These are phyloP conservation scores for Candoia aspera DNA, from an alignment of 2,113 vertebrate species.

Conservation along the genomic window DNA sequence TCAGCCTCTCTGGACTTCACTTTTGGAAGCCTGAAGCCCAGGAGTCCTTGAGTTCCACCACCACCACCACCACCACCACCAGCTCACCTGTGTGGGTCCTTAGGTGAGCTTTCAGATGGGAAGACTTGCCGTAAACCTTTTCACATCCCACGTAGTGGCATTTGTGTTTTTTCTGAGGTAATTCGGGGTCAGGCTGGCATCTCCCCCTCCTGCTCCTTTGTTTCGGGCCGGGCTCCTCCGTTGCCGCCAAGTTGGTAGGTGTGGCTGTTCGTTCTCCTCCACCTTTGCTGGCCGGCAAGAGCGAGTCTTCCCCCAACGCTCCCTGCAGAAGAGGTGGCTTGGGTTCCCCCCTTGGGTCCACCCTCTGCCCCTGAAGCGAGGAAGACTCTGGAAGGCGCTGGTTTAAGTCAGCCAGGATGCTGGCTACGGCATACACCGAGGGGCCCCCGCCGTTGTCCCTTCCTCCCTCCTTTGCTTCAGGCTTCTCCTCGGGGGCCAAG, in stretches of 20 bases:
- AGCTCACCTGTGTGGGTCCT: slow-evolving; percentile 99
- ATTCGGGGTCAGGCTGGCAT: slow-evolving; percentile 86
- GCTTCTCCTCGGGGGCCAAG: slow-evolving; percentile 77
- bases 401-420: slow-evolving; percentile 95
- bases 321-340: slow-evolving; percentile 63
- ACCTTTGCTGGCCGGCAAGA: slow-evolving; percentile 61
- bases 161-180: slow-evolving; percentile 97
- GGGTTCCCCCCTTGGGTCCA: slow-evolving; percentile 71
- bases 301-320: slow-evolving; percentile 60
- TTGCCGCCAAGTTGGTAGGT: slow-evolving; percentile 80
- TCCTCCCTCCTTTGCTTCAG: slow-evolving; percentile 72
- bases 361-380: slow-evolving; percentile 74
- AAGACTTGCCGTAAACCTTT: slow-evolving; percentile 99
- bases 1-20: not conserved
- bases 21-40: slow-evolving; percentile 43
- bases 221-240: slow-evolving; percentile 84
- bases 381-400: slow-evolving; percentile 84
- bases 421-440: slow-evolving; percentile 90
- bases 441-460: slow-evolving; percentile 82
- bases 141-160: slow-evolving; percentile 97
- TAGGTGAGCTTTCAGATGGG: slow-evolving; percentile 99
- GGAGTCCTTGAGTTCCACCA: slow-evolving; percentile 39
- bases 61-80: slow-evolving; percentile 37
- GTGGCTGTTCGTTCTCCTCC: slow-evolving; percentile 86
- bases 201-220: slow-evolving; percentile 91